Base-by-base conservation (phyloP, 2,797 vertebrate species). In the Tragelaphus oryx region DNA sequence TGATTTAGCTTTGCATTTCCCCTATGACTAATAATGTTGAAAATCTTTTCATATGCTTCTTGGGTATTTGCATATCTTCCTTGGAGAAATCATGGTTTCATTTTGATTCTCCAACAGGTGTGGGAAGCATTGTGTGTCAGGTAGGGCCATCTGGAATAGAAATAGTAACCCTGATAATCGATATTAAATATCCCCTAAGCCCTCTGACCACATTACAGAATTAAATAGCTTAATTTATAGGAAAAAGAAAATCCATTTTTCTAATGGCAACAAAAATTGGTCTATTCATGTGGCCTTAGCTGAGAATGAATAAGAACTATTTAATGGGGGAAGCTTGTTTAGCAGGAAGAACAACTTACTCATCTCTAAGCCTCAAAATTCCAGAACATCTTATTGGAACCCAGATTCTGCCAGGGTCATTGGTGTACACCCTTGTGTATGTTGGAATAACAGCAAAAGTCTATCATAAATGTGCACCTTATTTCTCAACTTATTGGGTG, bases 161-260 rank as follows among this genome's bases (percentile, higher is more conserved):
- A 95, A 75, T 26, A 54, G 9, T n/a, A 94, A 86, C 11, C 4
- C 30, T 52, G 10, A 80, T 76, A 71, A 93, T 74, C n/a, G 22
- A 50, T 54, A 82, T 84, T 93, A 91, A 97, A 55, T 81, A 30
- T 86, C 28, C 17, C 80, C 11, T 11, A 93, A 94, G 41, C 5
- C 37, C 41, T 92, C 76, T 46, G 2, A 60, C 10, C 12, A 85
- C 30, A 50, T 44, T 59, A 79, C n/a, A 95, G 41, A 95, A 87
- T 75, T 86, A 90, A 93, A 80, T 82, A 91, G 41, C 54, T 88
- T 87, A 48, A 71, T 33, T 7, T 62, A 89, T 9, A 87, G 30
- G 17, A 80, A 85, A 91, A 94, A 92, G 18, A 52, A 92, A 93
- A 89, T 9, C 1, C 17, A 52, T 83, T 95, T n/a, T 89, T 96